A percentile compares a stretch with the other conserved stretches of the same genome.
These are phyloP conservation scores for Furcula furcula DNA, from an alignment of 2,888 invertebrate genomes.

Conservation along the genomic window DNA sequence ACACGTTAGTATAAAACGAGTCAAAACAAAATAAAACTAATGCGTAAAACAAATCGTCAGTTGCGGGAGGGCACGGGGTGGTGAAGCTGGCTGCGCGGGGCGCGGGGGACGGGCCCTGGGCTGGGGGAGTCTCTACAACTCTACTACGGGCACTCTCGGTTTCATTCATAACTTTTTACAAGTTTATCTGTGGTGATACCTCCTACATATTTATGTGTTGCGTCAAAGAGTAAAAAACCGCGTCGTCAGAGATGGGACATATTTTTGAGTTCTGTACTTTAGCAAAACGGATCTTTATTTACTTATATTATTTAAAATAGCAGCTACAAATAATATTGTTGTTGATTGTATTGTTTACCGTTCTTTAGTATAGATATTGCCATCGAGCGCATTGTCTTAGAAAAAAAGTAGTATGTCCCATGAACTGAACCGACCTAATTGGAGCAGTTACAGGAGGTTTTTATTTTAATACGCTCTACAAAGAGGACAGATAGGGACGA, in stretches of 20 bases:
- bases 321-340: no score
- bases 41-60: constrained; percentile 72
- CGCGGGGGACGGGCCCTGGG: constrained; percentile 14
- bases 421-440: no score
- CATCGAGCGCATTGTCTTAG: no score
- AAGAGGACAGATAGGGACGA: no score
- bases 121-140: constrained; percentile 63
- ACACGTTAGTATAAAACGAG: constrained; percentile 59
- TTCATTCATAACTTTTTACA: constrained; percentile 83
- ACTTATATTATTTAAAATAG: no score
- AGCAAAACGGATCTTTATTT: no score
- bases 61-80: constrained; percentile 34
- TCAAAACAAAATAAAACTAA: constrained; percentile 76
- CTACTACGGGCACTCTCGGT: constrained; percentile 79
- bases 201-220: constrained; percentile 80
- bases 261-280: background rate
- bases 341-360: no score
- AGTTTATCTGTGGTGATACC: constrained; percentile 79
- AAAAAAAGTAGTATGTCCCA: no score
- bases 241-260: background rate
- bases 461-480: no score
- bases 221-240: constrained; percentile 55
- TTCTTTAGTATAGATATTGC: no score
- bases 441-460: no score
- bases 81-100: constrained; percentile 29